Evolutionary conservation across 1,140 invertebrate species (phyloP).

Genomic region (Cydia splendana): DNA sequence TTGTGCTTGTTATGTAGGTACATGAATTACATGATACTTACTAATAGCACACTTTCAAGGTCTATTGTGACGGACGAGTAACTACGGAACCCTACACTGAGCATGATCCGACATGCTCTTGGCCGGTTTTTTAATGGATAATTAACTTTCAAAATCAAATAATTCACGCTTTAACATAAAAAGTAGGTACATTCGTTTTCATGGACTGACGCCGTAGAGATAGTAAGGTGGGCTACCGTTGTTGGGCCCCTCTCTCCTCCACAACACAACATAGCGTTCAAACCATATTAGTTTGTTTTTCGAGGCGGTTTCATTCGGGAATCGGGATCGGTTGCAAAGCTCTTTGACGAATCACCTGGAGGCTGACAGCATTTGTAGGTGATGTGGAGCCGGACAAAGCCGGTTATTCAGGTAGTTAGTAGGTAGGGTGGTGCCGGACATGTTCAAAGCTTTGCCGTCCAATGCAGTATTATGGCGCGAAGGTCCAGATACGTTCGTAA

Average conservation of each 20-base stretch:
- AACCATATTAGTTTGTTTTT: neutral
- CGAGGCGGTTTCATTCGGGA: neutral
- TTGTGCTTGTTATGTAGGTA: too few species aligned
- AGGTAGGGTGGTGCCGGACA: constrained; percentile 42
- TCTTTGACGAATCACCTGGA: constrained; percentile 38
- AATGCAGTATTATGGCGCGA: constrained; percentile 46
- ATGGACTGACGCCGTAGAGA: too few species aligned
- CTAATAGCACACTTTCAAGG: too few species aligned
- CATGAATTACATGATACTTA: too few species aligned
- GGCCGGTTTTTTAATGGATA: too few species aligned
- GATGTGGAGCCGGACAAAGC: constrained; percentile 38
- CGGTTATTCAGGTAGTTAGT: constrained; percentile 46
- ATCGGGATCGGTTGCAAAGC: constrained; percentile 1
- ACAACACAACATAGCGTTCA: neutral
- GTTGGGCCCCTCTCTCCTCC: neutral
- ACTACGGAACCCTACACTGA: too few species aligned
- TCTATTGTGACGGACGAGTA: too few species aligned
- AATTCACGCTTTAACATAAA: too few species aligned
- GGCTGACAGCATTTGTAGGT: constrained; percentile 37
- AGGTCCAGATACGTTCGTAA: constrained; percentile 29
- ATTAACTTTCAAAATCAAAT: too few species aligned
- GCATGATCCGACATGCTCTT: too few species aligned
- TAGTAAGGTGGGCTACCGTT: too few species aligned
- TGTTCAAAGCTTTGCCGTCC: constrained; percentile 71
- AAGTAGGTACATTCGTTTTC: too few species aligned